These are phyloP conservation scores for Mongoloraphidia duomilia DNA, from an alignment of 2,888 invertebrate genomes.

Conservation along the genomic window DNA sequence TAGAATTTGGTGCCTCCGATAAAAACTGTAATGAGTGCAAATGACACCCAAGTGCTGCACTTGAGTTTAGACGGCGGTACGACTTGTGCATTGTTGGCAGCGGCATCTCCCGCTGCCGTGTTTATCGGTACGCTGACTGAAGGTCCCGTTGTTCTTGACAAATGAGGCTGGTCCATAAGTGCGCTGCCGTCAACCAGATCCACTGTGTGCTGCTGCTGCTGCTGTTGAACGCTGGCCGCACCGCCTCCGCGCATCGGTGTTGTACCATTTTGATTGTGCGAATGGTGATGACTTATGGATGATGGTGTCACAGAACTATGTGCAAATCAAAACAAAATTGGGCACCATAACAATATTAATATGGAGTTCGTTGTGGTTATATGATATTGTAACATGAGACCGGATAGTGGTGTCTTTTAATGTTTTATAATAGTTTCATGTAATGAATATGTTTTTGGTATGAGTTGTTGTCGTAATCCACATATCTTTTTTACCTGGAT, in stretches of 20 bases:
- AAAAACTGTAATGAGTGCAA: conserved; percentile 53
- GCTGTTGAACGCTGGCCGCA: background rate
- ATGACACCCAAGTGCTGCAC: conserved; percentile 57
- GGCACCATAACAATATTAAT: too few relatives aligned
- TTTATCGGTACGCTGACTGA: background rate
- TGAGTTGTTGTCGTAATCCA: too few relatives aligned
- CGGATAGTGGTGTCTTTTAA: too few relatives aligned
- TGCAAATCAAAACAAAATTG: too few relatives aligned
- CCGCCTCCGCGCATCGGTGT: too few relatives aligned
- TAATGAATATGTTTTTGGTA: too few relatives aligned
- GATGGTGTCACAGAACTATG: too few relatives aligned
- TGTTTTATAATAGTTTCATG: too few relatives aligned
- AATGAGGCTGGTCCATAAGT: conserved; percentile 1
- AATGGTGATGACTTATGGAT: background rate
- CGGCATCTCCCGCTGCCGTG: conserved; percentile 15
- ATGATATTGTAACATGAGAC: too few relatives aligned
- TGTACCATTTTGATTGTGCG: background rate
- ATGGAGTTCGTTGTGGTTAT: too few relatives aligned
- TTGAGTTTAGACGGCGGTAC: conserved; percentile 43
- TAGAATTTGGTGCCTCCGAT: conserved; percentile 59
- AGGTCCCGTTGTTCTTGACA: background rate
- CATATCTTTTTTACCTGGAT: too few relatives aligned
- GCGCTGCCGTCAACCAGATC: conserved; percentile 10
- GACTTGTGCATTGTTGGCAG: conserved; percentile 29
- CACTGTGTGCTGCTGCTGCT: conserved; percentile 8